A percentile compares a stretch with the other conserved stretches of the same genome.
Conservation (phyloP, 2,888 invertebrate species). For the Lottia gigantea region DNA sequence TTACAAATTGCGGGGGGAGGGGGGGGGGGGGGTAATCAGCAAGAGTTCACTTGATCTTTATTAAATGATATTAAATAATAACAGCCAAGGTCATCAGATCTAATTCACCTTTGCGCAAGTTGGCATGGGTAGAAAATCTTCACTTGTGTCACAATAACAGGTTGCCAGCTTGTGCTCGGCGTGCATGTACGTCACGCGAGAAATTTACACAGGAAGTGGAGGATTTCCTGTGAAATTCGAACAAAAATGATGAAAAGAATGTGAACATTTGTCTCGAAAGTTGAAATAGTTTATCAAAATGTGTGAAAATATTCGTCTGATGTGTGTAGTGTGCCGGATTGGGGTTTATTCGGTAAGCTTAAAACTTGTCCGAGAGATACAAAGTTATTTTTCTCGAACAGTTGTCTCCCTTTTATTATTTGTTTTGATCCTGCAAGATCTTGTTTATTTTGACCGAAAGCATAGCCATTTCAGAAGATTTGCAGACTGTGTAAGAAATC, state of each 20-base stretch:
- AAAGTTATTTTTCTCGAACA: neutral
- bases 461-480: neutral
- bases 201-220: neutral
- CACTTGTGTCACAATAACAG: no score
- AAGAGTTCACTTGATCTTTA: no score
- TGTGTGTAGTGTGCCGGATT: conserved; percentile 58
- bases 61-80: no score
- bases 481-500: no score
- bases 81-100: no score
- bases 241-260: neutral
- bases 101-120: no score
- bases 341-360: conserved; percentile 54
- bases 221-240: no score
- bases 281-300: conserved; percentile 26
- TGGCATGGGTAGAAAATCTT: no score
- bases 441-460: neutral
- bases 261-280: neutral
- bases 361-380: neutral
- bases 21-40: no score
- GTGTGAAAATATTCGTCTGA: conserved; percentile 57
- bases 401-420: neutral
- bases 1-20: no score
- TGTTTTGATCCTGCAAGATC: neutral
- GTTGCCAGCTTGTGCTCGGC: neutral
- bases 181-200: neutral